A percentile compares a stretch with the other conserved stretches of the same genome.
These are phyloP conservation scores for Alectura lathami DNA, from an alignment of 2,113 vertebrate species.

Conservation along the genomic window DNA sequence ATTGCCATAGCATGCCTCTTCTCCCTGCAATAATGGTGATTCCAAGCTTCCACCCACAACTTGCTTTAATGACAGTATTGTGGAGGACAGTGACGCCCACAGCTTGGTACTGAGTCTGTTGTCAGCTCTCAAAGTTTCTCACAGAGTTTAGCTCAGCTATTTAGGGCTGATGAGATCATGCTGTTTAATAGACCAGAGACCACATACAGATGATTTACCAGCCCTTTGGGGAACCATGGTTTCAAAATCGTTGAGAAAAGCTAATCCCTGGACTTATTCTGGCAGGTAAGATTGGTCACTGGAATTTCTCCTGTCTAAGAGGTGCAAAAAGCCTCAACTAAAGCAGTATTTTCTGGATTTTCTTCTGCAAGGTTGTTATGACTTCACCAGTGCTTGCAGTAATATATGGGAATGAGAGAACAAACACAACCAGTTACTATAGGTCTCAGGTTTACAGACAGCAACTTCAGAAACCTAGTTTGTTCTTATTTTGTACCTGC, in stretches of 20 bases:
- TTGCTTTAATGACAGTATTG: conserved; percentile 41
- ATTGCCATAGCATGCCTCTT: background rate
- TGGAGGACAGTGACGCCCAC: conserved; percentile 66
- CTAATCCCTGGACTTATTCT: conserved; percentile 1
- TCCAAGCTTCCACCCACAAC: conserved; percentile 48
- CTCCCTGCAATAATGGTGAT: background rate
- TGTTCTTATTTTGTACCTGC: background rate
- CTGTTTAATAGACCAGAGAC: conserved; percentile 54
- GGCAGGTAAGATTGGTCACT: conserved; percentile 13
- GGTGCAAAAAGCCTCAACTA: conserved; percentile 19
- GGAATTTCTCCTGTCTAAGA: conserved; percentile 14
- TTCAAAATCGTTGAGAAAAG: background rate
- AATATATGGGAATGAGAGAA: background rate
- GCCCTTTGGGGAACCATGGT: background rate
- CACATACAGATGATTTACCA: conserved; percentile 10
- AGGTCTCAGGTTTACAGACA: background rate
- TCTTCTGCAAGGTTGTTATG: background rate
- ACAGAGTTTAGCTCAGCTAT: conserved; percentile 52
- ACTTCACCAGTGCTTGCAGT: background rate
- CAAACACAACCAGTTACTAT: background rate
- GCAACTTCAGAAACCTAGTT: background rate
- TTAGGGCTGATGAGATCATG: conserved; percentile 59
- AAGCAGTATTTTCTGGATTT: conserved; percentile 29
- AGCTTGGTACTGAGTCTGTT: conserved; percentile 45
- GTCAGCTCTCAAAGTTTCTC: conserved; percentile 53